Percentiles rank a stretch among this genome's conserved stretches.
Conservation (phyloP, 2,113 vertebrate genomes). For the Neomonachus schauinslandi region DNA sequence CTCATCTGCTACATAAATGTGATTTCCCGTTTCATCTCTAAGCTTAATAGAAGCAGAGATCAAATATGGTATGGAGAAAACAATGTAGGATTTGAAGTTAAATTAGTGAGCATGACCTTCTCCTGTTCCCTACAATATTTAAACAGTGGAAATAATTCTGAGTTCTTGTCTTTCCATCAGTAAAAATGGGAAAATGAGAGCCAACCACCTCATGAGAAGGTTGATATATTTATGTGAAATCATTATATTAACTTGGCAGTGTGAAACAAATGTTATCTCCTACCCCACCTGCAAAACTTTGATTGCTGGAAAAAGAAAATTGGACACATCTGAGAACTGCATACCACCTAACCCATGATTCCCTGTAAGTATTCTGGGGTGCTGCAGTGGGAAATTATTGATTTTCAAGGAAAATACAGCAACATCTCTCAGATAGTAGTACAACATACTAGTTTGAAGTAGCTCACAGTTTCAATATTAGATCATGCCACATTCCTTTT, state of each 20-base stretch:
- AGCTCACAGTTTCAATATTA: neutral
- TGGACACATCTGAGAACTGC: neutral
- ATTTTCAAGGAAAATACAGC: neutral
- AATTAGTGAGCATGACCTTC: neutral
- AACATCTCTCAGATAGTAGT: neutral
- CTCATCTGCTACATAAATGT: neutral
- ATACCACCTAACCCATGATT: neutral
- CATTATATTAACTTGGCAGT: neutral
- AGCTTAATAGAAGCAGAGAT: neutral
- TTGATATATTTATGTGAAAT: neutral
- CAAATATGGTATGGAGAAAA: neutral
- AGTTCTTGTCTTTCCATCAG: neutral
- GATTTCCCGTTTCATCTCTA: neutral
- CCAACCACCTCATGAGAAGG: neutral
- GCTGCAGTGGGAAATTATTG: neutral
- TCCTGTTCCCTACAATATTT: neutral
- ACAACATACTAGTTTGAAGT: neutral
- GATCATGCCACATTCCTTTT: neutral
- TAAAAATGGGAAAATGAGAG: neutral
- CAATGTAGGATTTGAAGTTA: neutral
- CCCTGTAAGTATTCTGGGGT: neutral
- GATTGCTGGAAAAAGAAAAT: neutral
- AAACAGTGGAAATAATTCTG: neutral
- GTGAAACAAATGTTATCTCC: neutral
- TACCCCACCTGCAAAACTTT: neutral